Evolutionary conservation across 2,797 vertebrate species (phyloP), one percentile per base, ranked within the genome.

Genomic region (Coluber constrictor): DNA sequence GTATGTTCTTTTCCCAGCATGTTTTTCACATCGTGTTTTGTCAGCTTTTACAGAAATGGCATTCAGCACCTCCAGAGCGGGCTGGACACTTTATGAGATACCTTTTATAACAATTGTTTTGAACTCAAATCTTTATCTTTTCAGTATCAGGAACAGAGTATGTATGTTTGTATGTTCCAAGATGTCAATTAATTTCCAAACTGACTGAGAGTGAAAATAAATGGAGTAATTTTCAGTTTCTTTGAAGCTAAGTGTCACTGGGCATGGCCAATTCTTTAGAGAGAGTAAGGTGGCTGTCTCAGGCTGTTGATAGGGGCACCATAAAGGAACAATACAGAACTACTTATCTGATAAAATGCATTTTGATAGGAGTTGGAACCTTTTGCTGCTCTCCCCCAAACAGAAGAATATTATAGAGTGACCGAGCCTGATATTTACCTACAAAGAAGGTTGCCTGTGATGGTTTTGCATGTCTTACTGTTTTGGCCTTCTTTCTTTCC

Each of bases 21-120:
- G 92, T 61, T 93, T 74, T 90, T 86, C 79, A 47, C 90, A 90
- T 87, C 63, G 29, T 79, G 86, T 90, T 86, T 56, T 70, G 92
- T 92, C 89, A 89, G n/a, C 86, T 90, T 27, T 86, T 90, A 18
- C 13, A 90, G 89, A 89, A 90, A 83, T 43, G 32, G 86, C 59
- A 90, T 55, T 90, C 20, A 13, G 29, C 55, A 60, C 3, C 16
- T 83, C 43, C 43, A 60, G 55, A 89, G 57, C 7, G 57, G 37
- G 51, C 32, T 47, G 63, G 94, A 74, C 70, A 90, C 91, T 55
- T 93, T 59, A 32, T n/a, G 70, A 25, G 56, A 37, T 13, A 54
- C 55, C 43, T 90, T 93, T 90, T 86, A 86, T 66, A 86, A 60
- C 86, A 32, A 57, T 86, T 55, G 57, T 79, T 70, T 92, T 47